Percentiles rank a stretch among this genome's conserved stretches.
Evolutionary conservation across 2,888 invertebrate genomes (phyloP).

Genomic region (Noctua fimbriata): DNA sequence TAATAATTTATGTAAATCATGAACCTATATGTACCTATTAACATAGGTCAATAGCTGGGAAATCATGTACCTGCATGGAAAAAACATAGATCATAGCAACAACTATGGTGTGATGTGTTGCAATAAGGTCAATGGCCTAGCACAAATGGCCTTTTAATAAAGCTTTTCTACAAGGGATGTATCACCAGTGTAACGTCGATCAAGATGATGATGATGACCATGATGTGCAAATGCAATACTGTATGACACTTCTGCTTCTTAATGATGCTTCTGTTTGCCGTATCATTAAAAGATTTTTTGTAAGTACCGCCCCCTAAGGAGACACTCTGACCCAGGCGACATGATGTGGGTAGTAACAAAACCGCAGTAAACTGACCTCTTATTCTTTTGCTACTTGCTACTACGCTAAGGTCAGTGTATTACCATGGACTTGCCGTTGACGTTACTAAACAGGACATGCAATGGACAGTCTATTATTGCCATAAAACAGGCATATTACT

Average conservation of each 20-base stretch:
- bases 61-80: neutral
- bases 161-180: neutral
- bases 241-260: neutral
- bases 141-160: neutral
- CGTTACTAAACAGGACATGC: neutral
- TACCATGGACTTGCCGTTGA: neutral
- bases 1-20: constrained; percentile 52
- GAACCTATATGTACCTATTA: neutral
- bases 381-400: neutral
- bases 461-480: neutral
- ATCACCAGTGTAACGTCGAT: neutral
- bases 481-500: neutral
- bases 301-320: neutral
- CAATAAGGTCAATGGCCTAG: constrained; percentile 21
- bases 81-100: constrained; percentile 6
- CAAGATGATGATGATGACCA: too few species aligned
- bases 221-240: neutral
- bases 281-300: neutral
- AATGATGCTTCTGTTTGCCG: neutral
- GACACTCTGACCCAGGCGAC: neutral
- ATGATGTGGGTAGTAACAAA: neutral
- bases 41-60: constrained; percentile 4
- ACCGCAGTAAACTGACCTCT: neutral
- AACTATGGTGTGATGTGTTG: neutral
- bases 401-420: neutral